These are phyloP conservation scores for Helobdella robusta DNA, from an alignment of 2,888 invertebrate species.

Conservation along the genomic window DNA sequence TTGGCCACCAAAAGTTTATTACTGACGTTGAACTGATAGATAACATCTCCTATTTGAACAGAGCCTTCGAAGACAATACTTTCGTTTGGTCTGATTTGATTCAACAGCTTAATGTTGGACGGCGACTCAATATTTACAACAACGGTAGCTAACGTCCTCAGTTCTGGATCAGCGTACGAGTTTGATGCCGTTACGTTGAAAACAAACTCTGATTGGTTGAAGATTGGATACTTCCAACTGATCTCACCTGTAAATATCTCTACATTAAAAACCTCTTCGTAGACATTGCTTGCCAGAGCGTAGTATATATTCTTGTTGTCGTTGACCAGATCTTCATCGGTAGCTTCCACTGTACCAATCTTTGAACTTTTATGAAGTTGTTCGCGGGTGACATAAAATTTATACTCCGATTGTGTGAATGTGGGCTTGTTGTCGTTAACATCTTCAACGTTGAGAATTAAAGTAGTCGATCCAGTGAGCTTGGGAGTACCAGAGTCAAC, in stretches of 20 bases:
- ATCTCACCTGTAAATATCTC: conserved; percentile 8
- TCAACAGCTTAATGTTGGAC: conserved; percentile 1
- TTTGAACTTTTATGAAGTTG: neutral
- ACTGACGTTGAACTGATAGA: conserved; percentile 13
- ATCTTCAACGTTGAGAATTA: conserved; percentile 9
- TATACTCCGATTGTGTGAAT: conserved; percentile 4
- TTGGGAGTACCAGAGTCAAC: conserved; percentile 19
- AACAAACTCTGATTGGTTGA: neutral
- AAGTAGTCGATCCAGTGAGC: conserved; percentile 14
- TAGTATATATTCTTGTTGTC: conserved; percentile 6
- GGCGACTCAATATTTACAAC: conserved; percentile 1
- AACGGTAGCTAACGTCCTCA: neutral
- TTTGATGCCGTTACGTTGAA: conserved; percentile 19
- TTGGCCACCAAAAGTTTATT: conserved; percentile 1
- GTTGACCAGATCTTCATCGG: neutral
- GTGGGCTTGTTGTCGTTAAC: conserved; percentile 11
- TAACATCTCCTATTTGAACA: conserved; percentile 5
- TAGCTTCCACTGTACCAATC: conserved; percentile 10
- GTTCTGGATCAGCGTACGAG: neutral
- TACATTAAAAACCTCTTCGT: conserved; percentile 4
- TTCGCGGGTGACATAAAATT: neutral
- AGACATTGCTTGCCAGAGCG: neutral
- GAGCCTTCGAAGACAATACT: neutral
- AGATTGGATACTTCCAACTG: neutral
- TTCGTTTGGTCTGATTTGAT: neutral